Percentiles rank a stretch among this genome's conserved stretches.
phyloP scores from a whole-genome alignment of 2,113 vertebrate species.

The Entelurus aequoreus region DNA sequence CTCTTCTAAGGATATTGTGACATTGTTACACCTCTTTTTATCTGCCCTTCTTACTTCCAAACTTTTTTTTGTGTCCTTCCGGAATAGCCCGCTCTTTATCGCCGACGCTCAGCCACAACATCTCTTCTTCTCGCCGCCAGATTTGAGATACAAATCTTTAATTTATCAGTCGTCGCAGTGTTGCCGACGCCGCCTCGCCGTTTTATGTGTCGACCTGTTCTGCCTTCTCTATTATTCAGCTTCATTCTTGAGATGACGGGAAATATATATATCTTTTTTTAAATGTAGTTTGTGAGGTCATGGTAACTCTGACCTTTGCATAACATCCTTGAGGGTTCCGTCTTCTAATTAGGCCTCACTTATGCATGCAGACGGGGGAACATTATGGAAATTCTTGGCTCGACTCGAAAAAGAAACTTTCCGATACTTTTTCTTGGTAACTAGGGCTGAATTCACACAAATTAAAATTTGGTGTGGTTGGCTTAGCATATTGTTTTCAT shows the following conservation, averaged over 20 bases:
- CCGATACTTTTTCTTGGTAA: neutral
- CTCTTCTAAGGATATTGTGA: conserved; percentile 25
- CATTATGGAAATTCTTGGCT: conserved; percentile 5
- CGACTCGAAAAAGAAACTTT: neutral
- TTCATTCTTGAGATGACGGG: conserved; percentile 29
- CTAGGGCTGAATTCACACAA: too few species aligned
- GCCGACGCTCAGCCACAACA: conserved; percentile 17
- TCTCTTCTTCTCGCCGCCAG: conserved; percentile 36
- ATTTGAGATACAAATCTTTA: conserved; percentile 66
- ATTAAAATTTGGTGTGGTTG: too few species aligned
- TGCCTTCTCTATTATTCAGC: conserved; percentile 47
- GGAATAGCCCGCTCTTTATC: conserved; percentile 25
- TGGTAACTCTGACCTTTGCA: conserved; percentile 2
- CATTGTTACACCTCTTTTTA: conserved; percentile 24
- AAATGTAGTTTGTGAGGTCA: conserved; percentile 18
- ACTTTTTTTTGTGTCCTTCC: conserved; percentile 21
- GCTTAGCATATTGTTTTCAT: too few species aligned
- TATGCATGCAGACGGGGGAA: neutral
- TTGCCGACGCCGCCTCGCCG: conserved; percentile 35
- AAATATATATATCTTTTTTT: conserved; percentile 4
- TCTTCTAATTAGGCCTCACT: conserved; percentile 1
- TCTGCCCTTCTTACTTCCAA: conserved; percentile 14
- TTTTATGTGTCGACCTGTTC: conserved; percentile 38
- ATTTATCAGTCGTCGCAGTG: conserved; percentile 63
- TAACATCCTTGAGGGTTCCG: neutral